Evolutionary conservation across 92 coral and sea anemone species (phyloP).

Genomic region (Epizoanthus fatuus): DNA sequence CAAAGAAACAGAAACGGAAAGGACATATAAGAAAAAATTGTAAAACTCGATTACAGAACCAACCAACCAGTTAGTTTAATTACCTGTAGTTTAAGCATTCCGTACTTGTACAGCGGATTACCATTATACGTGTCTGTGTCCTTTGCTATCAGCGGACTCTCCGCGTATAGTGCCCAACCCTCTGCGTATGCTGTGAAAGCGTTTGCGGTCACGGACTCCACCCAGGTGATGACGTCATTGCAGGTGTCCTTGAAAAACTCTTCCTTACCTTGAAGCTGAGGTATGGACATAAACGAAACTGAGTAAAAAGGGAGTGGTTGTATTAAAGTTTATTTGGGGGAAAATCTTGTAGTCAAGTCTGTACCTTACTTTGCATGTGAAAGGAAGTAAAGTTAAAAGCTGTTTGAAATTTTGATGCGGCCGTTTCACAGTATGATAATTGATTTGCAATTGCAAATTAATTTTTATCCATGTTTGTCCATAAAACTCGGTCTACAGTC

Average conservation of each 20-base stretch:
- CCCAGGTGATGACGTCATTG: constrained; percentile 79
- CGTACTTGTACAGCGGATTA: constrained; percentile 79
- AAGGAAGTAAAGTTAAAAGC: no score
- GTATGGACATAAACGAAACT: background rate
- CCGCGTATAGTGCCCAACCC: constrained; percentile 98
- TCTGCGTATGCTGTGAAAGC: constrained; percentile 80
- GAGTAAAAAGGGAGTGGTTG: background rate
- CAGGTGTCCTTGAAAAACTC: constrained; percentile 82
- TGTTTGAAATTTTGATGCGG: no score
- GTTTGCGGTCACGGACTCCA: constrained; percentile 19
- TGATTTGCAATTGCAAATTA: no score
- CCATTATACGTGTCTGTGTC: constrained; percentile 84
- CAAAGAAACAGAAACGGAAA: background rate
- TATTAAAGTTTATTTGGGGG: background rate
- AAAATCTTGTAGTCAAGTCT: background rate
- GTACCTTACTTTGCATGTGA: background rate
- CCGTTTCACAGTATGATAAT: no score
- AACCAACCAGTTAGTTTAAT: background rate
- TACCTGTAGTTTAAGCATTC: constrained; percentile 94
- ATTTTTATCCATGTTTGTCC: no score
- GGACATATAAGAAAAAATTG: background rate
- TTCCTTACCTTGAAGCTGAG: constrained; percentile 82
- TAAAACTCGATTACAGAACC: background rate
- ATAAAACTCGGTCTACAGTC: no score
- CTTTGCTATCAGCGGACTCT: constrained; percentile 80